Base-by-base conservation (phyloP, 2,113 vertebrate species). In the Plestiodon gilberti region DNA sequence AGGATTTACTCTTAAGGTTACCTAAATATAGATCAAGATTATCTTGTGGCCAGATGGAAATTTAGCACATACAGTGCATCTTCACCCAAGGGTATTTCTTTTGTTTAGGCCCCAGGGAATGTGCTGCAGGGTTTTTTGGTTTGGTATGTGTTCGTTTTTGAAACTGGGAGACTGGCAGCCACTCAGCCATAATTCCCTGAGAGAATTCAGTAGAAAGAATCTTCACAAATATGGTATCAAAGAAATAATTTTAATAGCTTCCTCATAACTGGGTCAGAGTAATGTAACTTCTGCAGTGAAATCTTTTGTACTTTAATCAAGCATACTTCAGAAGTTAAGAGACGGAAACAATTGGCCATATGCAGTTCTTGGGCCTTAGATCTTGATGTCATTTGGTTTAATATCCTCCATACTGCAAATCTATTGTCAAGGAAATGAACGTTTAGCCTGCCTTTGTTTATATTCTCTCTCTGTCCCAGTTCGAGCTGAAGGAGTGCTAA, bases 31-130 rank as follows among this genome's bases (percentile, higher is more conserved):
- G 20, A 52, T 52, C 11, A 81, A 28, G 1, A 10, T 75, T 93
- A 79, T 67, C 61, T 67, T 0, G 0, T 30, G 9, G 6, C n/a
- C 28, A 83, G 4, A 74, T 73, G 25, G 22, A 43, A 91, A 87
- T 4, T 71, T 59, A 77, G 1, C 10, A 73, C 0, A 2, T 38
- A 25, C 0, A 33, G 7, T 1, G 0, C 11, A 23, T n/a, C 74
- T 81, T 73, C 38, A 40, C 28, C 1, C 15, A 76, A 80, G 1
- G 5, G 35, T 67, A 55, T 83, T 69, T 57, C 2, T 8, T 62
- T 76, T 78, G 0, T 77, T 86, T 71, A 9, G 4, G 5, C 35
- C 38, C 40, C 1, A 2, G 1, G 1, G 0, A 67, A 81, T 87
- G 62, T 67, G 6, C 13, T 81, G 22, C 2, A 43, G 73, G 4